Conservation (phyloP, 2,888 invertebrate species). For the Empis stercorea region DNA sequence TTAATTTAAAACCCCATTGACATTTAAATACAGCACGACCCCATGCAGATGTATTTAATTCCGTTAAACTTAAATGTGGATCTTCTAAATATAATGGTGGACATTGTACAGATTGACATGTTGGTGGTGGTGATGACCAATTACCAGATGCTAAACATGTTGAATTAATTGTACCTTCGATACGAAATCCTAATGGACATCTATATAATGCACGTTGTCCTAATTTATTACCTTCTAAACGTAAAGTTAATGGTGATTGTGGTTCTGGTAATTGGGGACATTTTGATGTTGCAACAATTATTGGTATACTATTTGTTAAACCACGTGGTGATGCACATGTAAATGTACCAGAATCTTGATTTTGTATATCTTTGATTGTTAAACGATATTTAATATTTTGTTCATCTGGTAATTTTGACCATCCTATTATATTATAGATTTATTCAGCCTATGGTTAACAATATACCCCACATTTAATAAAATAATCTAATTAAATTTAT, state of each 20-base stretch:
- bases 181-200: constrained; percentile 67
- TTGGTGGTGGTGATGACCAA: constrained; percentile 64
- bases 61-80: constrained; percentile 59
- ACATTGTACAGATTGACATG: constrained; percentile 66
- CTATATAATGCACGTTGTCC: constrained; percentile 52
- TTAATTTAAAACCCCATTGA: constrained; percentile 68
- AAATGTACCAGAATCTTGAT: constrained; percentile 71
- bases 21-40: constrained; percentile 72
- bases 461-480: neutral
- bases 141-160: constrained; percentile 73
- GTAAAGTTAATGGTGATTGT: constrained; percentile 50
- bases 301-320: constrained; percentile 44
- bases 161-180: constrained; percentile 63
- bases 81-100: constrained; percentile 54
- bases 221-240: constrained; percentile 63
- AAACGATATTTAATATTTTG: constrained; percentile 69
- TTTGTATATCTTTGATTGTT: constrained; percentile 67
- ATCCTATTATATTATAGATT: constrained; percentile 25
- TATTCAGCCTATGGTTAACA: neutral
- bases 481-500: constrained; percentile 1
- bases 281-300: constrained; percentile 54
- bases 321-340: constrained; percentile 74
- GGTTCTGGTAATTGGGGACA: constrained; percentile 50
- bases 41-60: constrained; percentile 69
- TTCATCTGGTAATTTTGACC: constrained; percentile 41